Conservation (phyloP, 2,888 invertebrate genomes). For the Yponomeuta plumbellus region DNA sequence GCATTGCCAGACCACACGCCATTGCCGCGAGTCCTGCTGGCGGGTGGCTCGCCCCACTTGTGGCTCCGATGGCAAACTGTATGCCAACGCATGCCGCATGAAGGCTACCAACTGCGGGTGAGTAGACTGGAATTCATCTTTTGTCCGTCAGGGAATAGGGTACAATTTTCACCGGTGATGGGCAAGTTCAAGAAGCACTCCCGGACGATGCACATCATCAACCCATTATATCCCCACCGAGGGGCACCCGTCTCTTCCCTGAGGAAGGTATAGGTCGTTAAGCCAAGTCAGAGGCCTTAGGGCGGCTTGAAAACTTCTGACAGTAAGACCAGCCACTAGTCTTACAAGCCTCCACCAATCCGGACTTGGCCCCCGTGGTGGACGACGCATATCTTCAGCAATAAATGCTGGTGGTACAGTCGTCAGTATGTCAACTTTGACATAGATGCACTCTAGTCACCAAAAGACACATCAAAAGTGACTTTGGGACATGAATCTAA, state of each 20-base stretch:
- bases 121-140: conserved; percentile 27
- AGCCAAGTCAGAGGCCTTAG: too few species aligned
- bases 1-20: conserved; percentile 93
- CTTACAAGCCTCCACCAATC: too few species aligned
- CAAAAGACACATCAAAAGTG: too few species aligned
- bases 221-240: too few species aligned
- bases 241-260: too few species aligned
- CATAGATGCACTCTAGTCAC: too few species aligned
- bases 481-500: conserved; percentile 77
- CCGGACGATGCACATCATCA: conserved; percentile 92
- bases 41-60: conserved; percentile 92
- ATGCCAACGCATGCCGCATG: conserved; percentile 93
- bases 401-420: conserved; percentile 94
- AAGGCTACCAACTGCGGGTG: conserved; percentile 94
- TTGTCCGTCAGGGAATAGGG: too few species aligned
- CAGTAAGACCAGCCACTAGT: too few species aligned
- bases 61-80: conserved; percentile 92
- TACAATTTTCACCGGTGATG: too few species aligned
- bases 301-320: too few species aligned
- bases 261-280: too few species aligned
- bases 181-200: conserved; percentile 82
- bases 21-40: conserved; percentile 94
- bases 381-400: conserved; percentile 92
- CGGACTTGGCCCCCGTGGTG: too few species aligned
- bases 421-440: conserved; percentile 61